Base-by-base conservation (phyloP, 2,797 vertebrate species). In the Morus bassanus region DNA sequence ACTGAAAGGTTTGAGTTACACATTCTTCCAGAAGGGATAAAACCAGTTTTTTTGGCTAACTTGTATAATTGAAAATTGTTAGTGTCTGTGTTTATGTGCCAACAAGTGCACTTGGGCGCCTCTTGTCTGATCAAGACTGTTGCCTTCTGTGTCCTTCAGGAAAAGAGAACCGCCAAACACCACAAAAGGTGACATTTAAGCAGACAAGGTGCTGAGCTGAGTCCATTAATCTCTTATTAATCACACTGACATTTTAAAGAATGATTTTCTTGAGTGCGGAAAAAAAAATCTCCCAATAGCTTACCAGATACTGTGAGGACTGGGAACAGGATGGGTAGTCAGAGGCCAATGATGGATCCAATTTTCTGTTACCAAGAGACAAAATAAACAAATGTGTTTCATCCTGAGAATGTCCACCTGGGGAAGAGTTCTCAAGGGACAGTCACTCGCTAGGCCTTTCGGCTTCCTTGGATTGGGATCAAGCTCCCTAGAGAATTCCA, bases 101-200 rank as follows among this genome's bases (percentile, higher is more conserved):
- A 96, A 21, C 46, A 89, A 93, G 41, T 48, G 33, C 73, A 37
- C 56, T 81, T 92, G 57, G 61, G 61, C 0, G 2, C 57, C 81
- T 96, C 60, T 94, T 97, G 88, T 96, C 96, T 96, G 92, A 95
- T 95, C 80, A 94, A 93, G 80, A 88, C 80, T 91, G 89, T 93
- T 0, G 0, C 51, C 59, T 95, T 76, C 64, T 76, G 11, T 81
- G 69, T 91, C 59, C 90, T 95, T 76, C 54, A 86, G 85, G 82
- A 88, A 93, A 92, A 96, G 31, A 89, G 41, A 91, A 63, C 51
- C 1, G 1, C 65, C 53, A 60, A 75, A 74, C 41, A 72, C 63
- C 82, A 82, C 78, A 79, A 91, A 89, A 93, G 77, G 93, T 87
- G 72, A 91, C 69, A 89, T 95, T 91, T 93, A 83, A 96, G 65